phyloP scores from a whole-genome alignment of 1,140 invertebrate genomes.

The Trachymyrmex cornetzi region DNA sequence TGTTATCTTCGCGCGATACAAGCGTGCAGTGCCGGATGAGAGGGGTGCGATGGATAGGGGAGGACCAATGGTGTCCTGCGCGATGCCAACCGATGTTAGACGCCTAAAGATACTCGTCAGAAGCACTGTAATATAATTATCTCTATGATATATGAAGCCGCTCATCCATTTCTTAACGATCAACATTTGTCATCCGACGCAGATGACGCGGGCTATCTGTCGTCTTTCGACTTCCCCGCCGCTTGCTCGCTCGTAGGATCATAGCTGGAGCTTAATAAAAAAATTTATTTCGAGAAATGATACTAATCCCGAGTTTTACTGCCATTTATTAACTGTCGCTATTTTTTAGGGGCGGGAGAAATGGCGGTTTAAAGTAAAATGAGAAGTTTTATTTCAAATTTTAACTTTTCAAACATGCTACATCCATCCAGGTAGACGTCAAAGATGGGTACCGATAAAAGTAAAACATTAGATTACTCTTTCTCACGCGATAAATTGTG shows the following conservation, averaged over 20 bases:
- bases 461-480: not conserved
- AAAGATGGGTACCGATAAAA: not conserved
- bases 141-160: constrained; percentile 80
- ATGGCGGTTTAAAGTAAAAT: not conserved
- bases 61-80: constrained; percentile 55
- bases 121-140: constrained; percentile 84
- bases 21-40: constrained; percentile 58
- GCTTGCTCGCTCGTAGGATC: constrained; percentile 18
- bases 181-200: constrained; percentile 79
- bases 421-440: not conserved
- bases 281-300: constrained; percentile 65
- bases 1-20: constrained; percentile 68
- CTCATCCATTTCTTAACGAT: constrained; percentile 76
- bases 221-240: constrained; percentile 44
- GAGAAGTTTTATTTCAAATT: not conserved
- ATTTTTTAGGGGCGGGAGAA: not conserved
- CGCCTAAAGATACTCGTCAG: constrained; percentile 79
- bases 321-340: not conserved
- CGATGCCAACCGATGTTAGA: constrained; percentile 22
- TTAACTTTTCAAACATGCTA: not conserved
- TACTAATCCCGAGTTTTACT: constrained; percentile 1
- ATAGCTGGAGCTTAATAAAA: constrained; percentile 46
- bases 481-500: constrained; percentile 19
- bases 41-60: constrained; percentile 65
- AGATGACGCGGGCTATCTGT: constrained; percentile 77